Base-by-base conservation (phyloP, 2,797 vertebrate genomes). In the Gambusia yucatana region DNA sequence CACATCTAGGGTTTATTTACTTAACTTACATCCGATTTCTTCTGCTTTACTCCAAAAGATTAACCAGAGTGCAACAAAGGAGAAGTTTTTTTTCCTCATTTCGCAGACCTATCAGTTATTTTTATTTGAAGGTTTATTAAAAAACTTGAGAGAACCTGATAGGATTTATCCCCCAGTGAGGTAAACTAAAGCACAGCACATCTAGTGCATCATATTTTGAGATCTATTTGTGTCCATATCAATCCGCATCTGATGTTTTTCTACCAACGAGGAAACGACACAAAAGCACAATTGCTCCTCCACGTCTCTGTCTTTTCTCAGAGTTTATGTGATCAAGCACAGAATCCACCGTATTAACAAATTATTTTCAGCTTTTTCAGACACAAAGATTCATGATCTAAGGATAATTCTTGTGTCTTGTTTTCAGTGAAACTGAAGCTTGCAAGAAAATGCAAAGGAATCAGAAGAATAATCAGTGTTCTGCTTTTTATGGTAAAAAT, bases 181-280 rank as follows among this genome's bases (percentile, higher is more conserved):
- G 82, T 92, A 90, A 89, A 93, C 90, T 88, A 91, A 90, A 93
- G 93, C 94, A 92, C 90, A 91, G 82, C 86, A 87, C 84, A 92
- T 90, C 86, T 84, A 85, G 78, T 81, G 85, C 72, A 83, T 84
- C 83, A 43, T 81, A 46, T 86, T 89, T 77, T 87, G 81, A 90
- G 79, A 91, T 93, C 91, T 92, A 88, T 92, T 94, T 91, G 84
- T 70, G 86, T 80, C 83, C 86, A 77, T 77, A 85, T 87, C 85
- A 86, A 74, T 88, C 86, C 79, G 79, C 25, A 67, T 81, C 50
- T n/a, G 22, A 46, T 48, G 57, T 36, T 81, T 82, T 69, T 63
- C 61, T 81, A 78, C 70, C 61, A 61, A 76, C 57, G 59, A 85
- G 36, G 69, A 91, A 88, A 88, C 72, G n/a, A 86, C 86, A 85